Evolutionary conservation across 2,797 vertebrate species (phyloP).

Genomic region (Sebastiscus tertius): DNA sequence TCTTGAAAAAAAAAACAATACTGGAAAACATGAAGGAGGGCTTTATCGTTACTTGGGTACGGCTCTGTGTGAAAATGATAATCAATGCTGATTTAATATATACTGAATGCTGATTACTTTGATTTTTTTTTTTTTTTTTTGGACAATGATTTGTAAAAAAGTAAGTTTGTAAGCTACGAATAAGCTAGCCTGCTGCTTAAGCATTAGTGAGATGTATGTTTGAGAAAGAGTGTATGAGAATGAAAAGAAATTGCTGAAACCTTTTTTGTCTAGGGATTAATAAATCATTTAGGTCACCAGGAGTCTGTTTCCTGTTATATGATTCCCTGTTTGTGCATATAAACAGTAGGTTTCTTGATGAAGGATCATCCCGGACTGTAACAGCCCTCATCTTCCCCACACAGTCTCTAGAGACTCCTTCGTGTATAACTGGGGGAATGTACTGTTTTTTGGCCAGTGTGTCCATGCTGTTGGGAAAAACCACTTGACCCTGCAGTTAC

Average conservation of each 20-base stretch:
- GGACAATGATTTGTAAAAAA: conserved; percentile 83
- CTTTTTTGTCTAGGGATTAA: conserved; percentile 68
- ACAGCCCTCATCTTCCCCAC: conserved; percentile 56
- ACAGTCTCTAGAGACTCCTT: conserved; percentile 50
- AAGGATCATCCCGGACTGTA: conserved; percentile 71
- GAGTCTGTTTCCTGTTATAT: conserved; percentile 64
- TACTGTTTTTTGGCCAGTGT: conserved; percentile 36
- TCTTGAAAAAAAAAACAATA: conserved; percentile 61
- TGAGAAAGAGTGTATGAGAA: conserved; percentile 67
- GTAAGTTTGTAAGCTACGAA: conserved; percentile 80
- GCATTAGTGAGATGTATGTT: conserved; percentile 71
- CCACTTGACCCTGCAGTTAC: conserved; percentile 26
- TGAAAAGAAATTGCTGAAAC: conserved; percentile 52
- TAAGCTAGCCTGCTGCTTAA: conserved; percentile 83
- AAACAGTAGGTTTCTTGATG: conserved; percentile 55
- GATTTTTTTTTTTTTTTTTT: conserved; percentile 62
- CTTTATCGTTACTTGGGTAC: conserved; percentile 69
- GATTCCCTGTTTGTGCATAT: conserved; percentile 61
- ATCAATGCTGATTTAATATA: conserved; percentile 81
- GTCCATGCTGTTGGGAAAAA: conserved; percentile 33
- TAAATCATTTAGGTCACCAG: conserved; percentile 72
- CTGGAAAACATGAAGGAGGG: conserved; percentile 76
- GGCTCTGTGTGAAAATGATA: conserved; percentile 66
- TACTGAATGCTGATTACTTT: conserved; percentile 79
- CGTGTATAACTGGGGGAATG: conserved; percentile 41